Conservation (phyloP, 92 coral and sea anemone genomes). For the Siderastrea siderea region DNA sequence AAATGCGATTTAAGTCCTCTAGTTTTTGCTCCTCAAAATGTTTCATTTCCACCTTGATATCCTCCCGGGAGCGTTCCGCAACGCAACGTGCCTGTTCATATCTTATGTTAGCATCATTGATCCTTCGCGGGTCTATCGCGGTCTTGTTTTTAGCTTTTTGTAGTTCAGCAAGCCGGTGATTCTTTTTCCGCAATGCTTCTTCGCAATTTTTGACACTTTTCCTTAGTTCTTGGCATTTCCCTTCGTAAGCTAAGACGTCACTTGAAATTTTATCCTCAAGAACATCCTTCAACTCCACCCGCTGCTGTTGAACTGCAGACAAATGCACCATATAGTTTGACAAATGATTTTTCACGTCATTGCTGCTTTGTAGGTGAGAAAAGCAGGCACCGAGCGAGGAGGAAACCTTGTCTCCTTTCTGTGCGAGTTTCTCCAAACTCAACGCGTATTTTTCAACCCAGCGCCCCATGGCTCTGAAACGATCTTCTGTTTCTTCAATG, state of each 20-base stretch:
- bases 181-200: conserved; percentile 64
- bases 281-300: conserved; percentile 18
- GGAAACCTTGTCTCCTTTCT: conserved; percentile 68
- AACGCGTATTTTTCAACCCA: conserved; percentile 69
- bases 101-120: conserved; percentile 75
- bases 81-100: conserved; percentile 67
- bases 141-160: conserved; percentile 63
- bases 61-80: conserved; percentile 51
- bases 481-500: conserved; percentile 59
- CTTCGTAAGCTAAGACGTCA: conserved; percentile 70
- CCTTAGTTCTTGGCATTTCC: conserved; percentile 76
- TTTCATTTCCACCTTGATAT: conserved; percentile 70
- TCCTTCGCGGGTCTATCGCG: conserved; percentile 72
- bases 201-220: conserved; percentile 68
- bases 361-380: conserved; percentile 12
- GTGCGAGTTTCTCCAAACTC: conserved; percentile 58
- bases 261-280: conserved; percentile 38
- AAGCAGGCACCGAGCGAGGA: conserved; percentile 51
- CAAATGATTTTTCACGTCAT: conserved; percentile 9
- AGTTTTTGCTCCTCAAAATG: conserved; percentile 73
- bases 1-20: conserved; percentile 62
- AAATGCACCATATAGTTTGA: conserved; percentile 18
- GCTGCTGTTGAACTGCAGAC: conserved; percentile 25
- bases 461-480: conserved; percentile 65
- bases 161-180: conserved; percentile 25